Evolutionary conservation across 2,888 invertebrate species (phyloP), one percentile per base, ranked within the genome.

Genomic region (Merodon equestris): DNA sequence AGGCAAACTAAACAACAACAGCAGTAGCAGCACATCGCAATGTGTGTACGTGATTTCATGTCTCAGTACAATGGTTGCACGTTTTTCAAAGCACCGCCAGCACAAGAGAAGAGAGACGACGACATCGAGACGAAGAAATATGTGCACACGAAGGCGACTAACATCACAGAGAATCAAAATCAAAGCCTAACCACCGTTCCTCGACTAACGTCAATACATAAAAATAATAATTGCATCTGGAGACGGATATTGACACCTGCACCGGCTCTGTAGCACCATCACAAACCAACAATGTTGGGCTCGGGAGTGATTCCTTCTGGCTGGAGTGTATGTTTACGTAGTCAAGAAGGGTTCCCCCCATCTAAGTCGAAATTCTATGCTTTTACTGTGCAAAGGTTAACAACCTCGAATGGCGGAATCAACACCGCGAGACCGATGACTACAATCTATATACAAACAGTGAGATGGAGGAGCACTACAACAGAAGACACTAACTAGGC

Each of bases 1-100:
- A 27, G 27, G 3, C 27, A 42, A n/a, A 48, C 18, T 12, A 57
- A 42, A 51, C 48, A 74, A 48, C 61, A 58, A 56, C 71, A 71
- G 64, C 58, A 40, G 64, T 58, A 66, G 47, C 17, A 66, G 36
- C 53, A 58, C 42, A 19, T 9, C 42, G 36, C 18, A 57, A 47
- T 70, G 77, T 58, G n/a, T n/a, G 73, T 79, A 79, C 77, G 77
- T 79, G 77, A 79, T 79, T 73, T 79, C 58, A 58, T 40, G 74
- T 51, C 17, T 40, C 54, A 48, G 10, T 47, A 58, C 54, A 74
- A 79, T 79, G 77, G 77, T 48, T 50, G 77, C 51, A 5, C 36
- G 42, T 34, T 42, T 17, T 74, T 45, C 51, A 48, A 71, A 61
- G 36, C 36, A n/a, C 40, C 40, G n/a, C 3, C 40, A 40, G 10